Percentiles rank a stretch among this genome's conserved stretches.
These are phyloP conservation scores for Sarotherodon lohbergeri DNA, from an alignment of 2,113 vertebrate genomes.

Conservation along the genomic window DNA sequence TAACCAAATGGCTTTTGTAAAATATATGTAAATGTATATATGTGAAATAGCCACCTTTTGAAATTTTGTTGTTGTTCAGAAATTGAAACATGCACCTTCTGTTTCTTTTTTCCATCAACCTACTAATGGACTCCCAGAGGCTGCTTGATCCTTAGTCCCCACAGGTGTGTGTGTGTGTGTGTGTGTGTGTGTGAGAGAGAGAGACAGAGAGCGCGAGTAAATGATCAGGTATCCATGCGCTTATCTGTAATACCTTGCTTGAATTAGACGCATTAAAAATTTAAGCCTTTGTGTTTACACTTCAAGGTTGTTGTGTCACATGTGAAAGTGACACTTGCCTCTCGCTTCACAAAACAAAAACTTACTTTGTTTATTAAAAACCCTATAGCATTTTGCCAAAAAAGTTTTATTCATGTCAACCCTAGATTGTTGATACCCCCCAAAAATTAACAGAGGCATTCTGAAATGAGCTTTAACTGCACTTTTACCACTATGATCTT, in stretches of 20 bases:
- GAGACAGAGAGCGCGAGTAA: not conserved
- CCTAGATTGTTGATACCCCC: not conserved
- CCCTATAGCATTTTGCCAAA: not conserved
- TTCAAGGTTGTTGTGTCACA: not conserved
- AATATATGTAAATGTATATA: not conserved
- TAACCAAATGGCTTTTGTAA: not conserved
- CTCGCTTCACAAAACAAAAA: not conserved
- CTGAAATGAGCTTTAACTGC: not conserved
- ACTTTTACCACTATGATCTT: not conserved
- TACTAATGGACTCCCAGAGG: not conserved
- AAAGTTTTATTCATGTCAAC: not conserved
- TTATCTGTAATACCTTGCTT: not conserved
- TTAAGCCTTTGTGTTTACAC: constrained; percentile 4
- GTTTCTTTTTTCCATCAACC: not conserved
- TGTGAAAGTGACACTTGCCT: constrained; percentile 19
- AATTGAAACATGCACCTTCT: not conserved
- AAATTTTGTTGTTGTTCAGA: not conserved
- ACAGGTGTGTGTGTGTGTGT: not conserved
- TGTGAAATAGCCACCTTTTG: not conserved
- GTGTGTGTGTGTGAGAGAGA: not conserved
- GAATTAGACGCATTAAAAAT: constrained; percentile 1
- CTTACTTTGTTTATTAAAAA: not conserved
- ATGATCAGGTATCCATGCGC: not conserved
- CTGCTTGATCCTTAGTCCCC: not conserved
- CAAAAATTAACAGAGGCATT: not conserved